Evolutionary conservation across 2,797 vertebrate genomes (phyloP).

Genomic region (Melanotaenia trifasciata): DNA sequence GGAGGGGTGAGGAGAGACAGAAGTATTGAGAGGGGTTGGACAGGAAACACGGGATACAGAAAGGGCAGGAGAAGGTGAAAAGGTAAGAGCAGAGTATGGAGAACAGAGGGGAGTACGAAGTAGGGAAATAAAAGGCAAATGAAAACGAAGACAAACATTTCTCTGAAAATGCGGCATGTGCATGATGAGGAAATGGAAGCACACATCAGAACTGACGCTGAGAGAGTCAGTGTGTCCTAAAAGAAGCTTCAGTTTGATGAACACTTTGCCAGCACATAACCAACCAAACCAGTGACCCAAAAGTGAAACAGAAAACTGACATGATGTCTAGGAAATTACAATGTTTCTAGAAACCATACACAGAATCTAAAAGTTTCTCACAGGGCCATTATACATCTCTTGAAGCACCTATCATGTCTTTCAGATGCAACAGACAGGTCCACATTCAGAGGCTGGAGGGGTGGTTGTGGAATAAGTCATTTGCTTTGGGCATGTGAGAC

Average conservation of each 20-base stretch:
- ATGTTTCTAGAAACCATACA: neutral
- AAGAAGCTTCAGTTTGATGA: constrained; percentile 29
- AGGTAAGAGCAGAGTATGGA: neutral
- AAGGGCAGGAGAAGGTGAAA: constrained; percentile 30
- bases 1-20: constrained; percentile 19
- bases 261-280: constrained; percentile 4
- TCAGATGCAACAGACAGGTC: neutral
- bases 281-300: constrained; percentile 1
- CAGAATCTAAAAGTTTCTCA: neutral
- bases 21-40: constrained; percentile 49
- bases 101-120: constrained; percentile 7
- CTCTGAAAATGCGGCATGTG: constrained; percentile 7
- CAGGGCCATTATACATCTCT: neutral
- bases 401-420: neutral
- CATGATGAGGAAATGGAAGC: constrained; percentile 19
- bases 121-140: constrained; percentile 9
- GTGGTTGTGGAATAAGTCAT: neutral
- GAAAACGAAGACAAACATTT: neutral
- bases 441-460: neutral
- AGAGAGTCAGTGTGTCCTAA: constrained; percentile 21
- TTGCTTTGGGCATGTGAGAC: neutral
- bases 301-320: neutral
- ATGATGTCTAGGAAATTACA: neutral
- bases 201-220: constrained; percentile 5
- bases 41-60: constrained; percentile 40